These are phyloP conservation scores for Crenuchus spilurus DNA, from an alignment of 2,797 vertebrate genomes.

Conservation along the genomic window DNA sequence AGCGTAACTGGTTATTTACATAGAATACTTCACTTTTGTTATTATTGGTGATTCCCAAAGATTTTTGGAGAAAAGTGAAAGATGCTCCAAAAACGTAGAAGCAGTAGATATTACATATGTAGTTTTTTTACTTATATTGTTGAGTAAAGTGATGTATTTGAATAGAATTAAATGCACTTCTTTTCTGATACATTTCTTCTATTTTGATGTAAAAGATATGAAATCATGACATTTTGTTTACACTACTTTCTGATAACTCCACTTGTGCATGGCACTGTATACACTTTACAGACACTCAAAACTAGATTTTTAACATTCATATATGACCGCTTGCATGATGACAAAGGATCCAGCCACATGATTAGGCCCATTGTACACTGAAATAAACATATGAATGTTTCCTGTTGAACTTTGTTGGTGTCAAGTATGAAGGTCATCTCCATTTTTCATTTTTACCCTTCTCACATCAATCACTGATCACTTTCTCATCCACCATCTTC, in stretches of 20 bases:
- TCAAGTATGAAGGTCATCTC: constrained; percentile 15
- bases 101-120: background rate
- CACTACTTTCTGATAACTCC: background rate
- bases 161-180: background rate
- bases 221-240: background rate
- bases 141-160: background rate
- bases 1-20: constrained; percentile 1
- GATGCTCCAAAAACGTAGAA: background rate
- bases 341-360: constrained; percentile 12
- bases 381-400: constrained; percentile 22
- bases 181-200: constrained; percentile 4
- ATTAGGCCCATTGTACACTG: constrained; percentile 11
- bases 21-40: constrained; percentile 23
- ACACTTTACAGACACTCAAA: constrained; percentile 2
- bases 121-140: constrained; percentile 4
- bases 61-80: constrained; percentile 19
- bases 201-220: background rate
- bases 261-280: background rate
- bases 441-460: background rate
- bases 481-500: constrained; percentile 24
- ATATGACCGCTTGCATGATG: constrained; percentile 10
- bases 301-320: constrained; percentile 2
- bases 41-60: background rate
- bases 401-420: background rate
- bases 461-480: constrained; percentile 21